Conservation (phyloP, 2,888 invertebrate species). For the Pomacea canaliculata region DNA sequence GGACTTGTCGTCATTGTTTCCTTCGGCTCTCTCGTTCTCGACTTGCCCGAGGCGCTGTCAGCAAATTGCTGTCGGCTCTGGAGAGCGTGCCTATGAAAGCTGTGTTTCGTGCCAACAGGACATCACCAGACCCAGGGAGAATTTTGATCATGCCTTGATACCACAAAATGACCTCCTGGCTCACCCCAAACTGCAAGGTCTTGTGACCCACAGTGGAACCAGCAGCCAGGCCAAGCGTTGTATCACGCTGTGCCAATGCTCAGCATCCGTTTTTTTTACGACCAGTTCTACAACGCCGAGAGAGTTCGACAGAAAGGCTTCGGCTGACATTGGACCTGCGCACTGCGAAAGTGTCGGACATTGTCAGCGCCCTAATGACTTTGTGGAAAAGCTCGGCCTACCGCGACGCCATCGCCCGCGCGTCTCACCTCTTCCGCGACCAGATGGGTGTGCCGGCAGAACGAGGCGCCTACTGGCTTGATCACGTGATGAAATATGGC, state of each 20-base stretch:
- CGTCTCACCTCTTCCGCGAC: too few relatives aligned
- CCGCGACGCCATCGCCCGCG: too few relatives aligned
- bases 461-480: too few relatives aligned
- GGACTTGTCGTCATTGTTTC: constrained; percentile 42
- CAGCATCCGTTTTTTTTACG: constrained; percentile 40
- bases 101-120: constrained; percentile 24
- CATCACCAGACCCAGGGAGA: constrained; percentile 22
- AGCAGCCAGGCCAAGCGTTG: constrained; percentile 50
- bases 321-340: constrained; percentile 35
- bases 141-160: constrained; percentile 36
- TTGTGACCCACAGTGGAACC: constrained; percentile 47
- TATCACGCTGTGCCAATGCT: constrained; percentile 50
- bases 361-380: too few relatives aligned
- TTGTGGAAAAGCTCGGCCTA: too few relatives aligned
- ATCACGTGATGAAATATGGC: too few relatives aligned
- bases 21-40: constrained; percentile 39
- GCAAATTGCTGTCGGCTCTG: constrained; percentile 36
- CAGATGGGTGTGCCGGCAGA: too few relatives aligned
- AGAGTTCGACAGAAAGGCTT: constrained; percentile 36
- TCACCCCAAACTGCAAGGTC: constrained; percentile 39
- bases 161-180: constrained; percentile 50
- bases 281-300: constrained; percentile 42
- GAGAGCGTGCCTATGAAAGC: constrained; percentile 28
- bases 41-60: constrained; percentile 28
- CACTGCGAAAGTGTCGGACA: too few relatives aligned